A percentile compares a stretch with the other conserved stretches of the same genome.
Conservation (phyloP, 2,113 vertebrate species). For the Litocranius walleri region DNA sequence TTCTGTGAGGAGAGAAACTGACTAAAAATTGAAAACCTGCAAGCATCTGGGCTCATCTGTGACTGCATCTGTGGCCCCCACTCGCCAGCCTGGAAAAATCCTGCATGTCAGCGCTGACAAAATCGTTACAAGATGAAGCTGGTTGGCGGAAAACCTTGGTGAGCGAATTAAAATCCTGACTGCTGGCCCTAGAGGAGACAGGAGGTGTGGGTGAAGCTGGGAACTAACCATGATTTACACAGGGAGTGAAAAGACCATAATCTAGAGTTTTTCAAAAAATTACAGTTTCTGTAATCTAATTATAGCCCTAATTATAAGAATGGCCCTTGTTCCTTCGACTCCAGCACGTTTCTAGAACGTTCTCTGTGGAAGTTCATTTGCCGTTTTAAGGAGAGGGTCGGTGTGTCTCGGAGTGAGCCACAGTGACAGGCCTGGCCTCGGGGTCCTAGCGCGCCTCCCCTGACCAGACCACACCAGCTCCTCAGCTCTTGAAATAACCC, state of each 20-base stretch:
- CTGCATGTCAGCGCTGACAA: neutral
- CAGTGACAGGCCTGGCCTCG: constrained; percentile 19
- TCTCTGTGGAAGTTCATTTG: neutral
- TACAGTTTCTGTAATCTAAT: neutral
- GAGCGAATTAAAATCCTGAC: neutral
- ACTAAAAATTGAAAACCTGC: neutral
- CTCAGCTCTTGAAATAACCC: neutral
- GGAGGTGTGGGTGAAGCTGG: neutral
- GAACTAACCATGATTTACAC: neutral
- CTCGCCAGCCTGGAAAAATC: neutral
- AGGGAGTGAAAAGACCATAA: neutral
- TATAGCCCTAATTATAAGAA: constrained; percentile 2
- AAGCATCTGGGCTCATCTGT: neutral
- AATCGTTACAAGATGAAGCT: neutral
- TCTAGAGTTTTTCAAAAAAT: neutral
- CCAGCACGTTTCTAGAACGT: neutral
- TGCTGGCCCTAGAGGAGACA: neutral
- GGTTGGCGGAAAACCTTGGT: neutral
- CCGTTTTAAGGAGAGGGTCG: neutral
- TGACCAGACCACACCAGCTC: neutral
- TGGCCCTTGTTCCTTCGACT: neutral
- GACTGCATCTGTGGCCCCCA: neutral
- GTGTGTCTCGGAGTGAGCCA: neutral
- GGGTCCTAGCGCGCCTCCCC: neutral
- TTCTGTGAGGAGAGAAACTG: neutral